phyloP scores from a whole-genome alignment of 1,140 invertebrate species.

The Drosophila varians region DNA sequence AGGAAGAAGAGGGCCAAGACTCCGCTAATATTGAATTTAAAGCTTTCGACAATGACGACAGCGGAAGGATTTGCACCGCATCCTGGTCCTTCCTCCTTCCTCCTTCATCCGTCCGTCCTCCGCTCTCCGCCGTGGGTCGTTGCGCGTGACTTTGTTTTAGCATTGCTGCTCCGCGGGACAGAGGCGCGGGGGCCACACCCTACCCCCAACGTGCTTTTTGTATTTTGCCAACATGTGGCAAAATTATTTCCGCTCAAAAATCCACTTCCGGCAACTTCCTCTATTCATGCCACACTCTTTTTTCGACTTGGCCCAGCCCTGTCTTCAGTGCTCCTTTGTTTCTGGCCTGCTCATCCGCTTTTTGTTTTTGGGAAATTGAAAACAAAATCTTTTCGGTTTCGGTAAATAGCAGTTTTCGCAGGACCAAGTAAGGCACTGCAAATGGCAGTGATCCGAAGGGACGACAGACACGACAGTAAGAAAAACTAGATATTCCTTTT shows the following conservation, averaged over 20 bases:
- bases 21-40: constrained; percentile 71
- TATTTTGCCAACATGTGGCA: constrained; percentile 75
- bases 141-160: constrained; percentile 54
- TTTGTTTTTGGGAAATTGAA: constrained; percentile 60
- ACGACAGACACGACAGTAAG: background rate
- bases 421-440: constrained; percentile 35
- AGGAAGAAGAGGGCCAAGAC: constrained; percentile 20
- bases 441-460: constrained; percentile 31
- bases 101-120: no score
- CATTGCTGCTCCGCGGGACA: constrained; percentile 1
- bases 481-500: background rate
- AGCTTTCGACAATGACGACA: constrained; percentile 53
- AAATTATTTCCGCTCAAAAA: constrained; percentile 79
- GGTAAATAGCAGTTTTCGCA: constrained; percentile 36
- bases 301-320: background rate
- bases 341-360: background rate
- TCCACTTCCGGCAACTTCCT: constrained; percentile 62
- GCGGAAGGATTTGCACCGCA: constrained; percentile 52
- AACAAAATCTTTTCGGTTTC: constrained; percentile 26
- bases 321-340: background rate
- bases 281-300: constrained; percentile 33
- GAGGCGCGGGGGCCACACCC: no score
- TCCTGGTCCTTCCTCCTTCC: constrained; percentile 5
- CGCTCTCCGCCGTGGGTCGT: background rate
- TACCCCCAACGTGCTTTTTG: constrained; percentile 27